Base-by-base conservation (phyloP, 2,113 vertebrate species). In the Acanthochromis polyacanthus region DNA sequence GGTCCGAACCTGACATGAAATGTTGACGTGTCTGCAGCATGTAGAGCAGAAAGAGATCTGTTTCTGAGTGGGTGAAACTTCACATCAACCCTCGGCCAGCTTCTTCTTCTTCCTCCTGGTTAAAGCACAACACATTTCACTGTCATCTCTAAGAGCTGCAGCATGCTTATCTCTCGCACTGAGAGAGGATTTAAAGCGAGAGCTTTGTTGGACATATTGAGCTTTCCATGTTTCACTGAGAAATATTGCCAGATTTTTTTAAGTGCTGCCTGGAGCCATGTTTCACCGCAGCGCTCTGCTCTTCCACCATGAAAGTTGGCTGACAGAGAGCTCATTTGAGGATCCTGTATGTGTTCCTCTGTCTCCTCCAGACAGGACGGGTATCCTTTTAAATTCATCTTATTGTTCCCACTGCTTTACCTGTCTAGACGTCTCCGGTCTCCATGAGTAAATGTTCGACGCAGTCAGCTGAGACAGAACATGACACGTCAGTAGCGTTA, bases 181-280 rank as follows among this genome's bases (percentile, higher is more conserved):
- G 83, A 84, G 88, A 70, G 81, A 82, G 86, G 86, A 83, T 92
- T 91, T 91, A 81, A 89, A 84, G 66, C 62, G 38, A 81, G 75
- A 86, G 86, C 64, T 89, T 85, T 87, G 87, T 92, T 81, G 87
- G 90, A 89, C 90, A 85, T 63, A 67, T 89, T 73, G 75, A 87
- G 82, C 84, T 84, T 75, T 75, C 85, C 76, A 73, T 88, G 87
- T 89, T 84, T 87, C 88, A 82, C 82, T 86, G 81, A 89, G 79
- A 91, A 90, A 87, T 85, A 88, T 86, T 81, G 81, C 76, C 66
- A 72, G 71, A 69, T 81, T 82, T 69, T 76, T 89, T 70, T 73
- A 85, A 90, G 84, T 78, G 88, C 81, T 61, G 87, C 88, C 86
- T 61, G 5, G 40, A 88, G 90, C 80, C 70, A 82, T 89, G 73